Evolutionary conservation across 2,797 vertebrate genomes (phyloP).

Genomic region (Liasis olivaceus): DNA sequence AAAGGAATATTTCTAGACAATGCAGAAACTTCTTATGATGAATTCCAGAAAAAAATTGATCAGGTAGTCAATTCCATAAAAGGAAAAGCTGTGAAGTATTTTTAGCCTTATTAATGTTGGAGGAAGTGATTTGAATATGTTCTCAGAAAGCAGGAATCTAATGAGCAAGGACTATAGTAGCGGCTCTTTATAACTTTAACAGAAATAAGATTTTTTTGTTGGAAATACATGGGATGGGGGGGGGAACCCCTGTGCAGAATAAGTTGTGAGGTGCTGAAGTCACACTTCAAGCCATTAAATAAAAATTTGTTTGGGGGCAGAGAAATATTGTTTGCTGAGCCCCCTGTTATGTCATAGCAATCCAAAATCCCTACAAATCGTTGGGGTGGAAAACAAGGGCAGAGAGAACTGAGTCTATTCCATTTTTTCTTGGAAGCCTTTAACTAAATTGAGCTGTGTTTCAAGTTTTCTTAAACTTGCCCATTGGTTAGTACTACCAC

Average conservation of each 20-base stretch:
- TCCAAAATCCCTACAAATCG: too few relatives aligned
- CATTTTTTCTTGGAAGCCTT: too few relatives aligned
- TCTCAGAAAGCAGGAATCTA: background rate
- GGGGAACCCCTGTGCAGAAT: background rate
- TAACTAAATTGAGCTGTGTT: too few relatives aligned
- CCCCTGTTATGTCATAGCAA: too few relatives aligned
- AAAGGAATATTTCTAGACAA: background rate
- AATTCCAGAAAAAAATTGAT: background rate
- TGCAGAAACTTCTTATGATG: background rate
- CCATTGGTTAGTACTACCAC: background rate
- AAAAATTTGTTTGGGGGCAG: background rate
- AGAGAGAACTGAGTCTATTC: too few relatives aligned
- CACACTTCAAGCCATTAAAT: background rate
- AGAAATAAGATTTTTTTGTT: background rate
- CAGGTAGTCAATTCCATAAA: background rate
- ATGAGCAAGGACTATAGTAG: background rate
- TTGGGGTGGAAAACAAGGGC: too few relatives aligned
- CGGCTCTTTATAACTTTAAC: background rate
- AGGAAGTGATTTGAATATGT: background rate
- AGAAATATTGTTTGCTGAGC: too few relatives aligned
- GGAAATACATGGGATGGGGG: background rate
- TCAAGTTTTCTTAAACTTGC: background rate
- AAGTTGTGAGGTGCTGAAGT: background rate
- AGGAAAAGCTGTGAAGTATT: background rate
- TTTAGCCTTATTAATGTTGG: background rate